Evolutionary conservation across 2,797 vertebrate genomes (phyloP).

Genomic region (Gymnocypris eckloni): DNA sequence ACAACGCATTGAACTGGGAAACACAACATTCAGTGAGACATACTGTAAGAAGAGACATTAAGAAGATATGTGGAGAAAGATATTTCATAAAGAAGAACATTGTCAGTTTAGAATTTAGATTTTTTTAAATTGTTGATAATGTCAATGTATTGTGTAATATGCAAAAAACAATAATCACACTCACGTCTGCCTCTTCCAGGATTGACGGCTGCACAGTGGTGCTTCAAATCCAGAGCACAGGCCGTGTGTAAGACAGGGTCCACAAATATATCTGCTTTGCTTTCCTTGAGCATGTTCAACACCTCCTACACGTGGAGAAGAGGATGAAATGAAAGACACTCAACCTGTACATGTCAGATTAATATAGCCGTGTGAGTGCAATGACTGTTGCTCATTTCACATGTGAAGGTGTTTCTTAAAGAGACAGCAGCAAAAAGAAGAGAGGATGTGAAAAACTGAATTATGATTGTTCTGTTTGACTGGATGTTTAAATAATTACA

Average conservation of each 20-base stretch:
- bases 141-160: background rate
- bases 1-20: background rate
- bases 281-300: slow-evolving; percentile 89
- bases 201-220: slow-evolving; percentile 88
- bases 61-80: slow-evolving; percentile 3
- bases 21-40: background rate
- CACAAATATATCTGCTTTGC: slow-evolving; percentile 91
- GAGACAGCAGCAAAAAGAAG: background rate
- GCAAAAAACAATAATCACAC: slow-evolving; percentile 45
- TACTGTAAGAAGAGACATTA: background rate
- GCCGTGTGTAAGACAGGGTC: slow-evolving; percentile 90
- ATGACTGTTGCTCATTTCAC: background rate
- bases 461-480: no score
- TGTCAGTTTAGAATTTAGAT: no score
- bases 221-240: slow-evolving; percentile 89
- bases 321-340: slow-evolving; percentile 3
- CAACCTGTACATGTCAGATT: background rate
- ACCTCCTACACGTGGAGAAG: slow-evolving; percentile 77
- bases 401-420: background rate
- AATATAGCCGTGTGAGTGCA: background rate
- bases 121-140: no score
- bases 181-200: slow-evolving; percentile 88
- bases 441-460: no score
- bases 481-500: no score
- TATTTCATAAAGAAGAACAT: background rate